Base-by-base conservation (phyloP, 1,140 invertebrate genomes). In the Drosophila elegans region DNA sequence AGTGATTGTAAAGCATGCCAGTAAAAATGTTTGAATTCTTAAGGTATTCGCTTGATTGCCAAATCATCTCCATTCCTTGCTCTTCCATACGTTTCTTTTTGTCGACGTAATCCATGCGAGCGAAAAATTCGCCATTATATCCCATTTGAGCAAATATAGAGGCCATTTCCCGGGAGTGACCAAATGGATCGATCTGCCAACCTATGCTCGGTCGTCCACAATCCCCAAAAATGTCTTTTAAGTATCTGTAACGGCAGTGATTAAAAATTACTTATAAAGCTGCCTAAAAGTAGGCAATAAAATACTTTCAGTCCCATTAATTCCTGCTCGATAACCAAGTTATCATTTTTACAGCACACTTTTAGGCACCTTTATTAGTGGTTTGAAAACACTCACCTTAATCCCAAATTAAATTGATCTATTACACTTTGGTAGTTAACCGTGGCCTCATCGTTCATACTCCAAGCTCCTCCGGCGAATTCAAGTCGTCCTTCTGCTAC, bases 121-220 rank as follows among this genome's bases (percentile, higher is more conserved):
- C 97, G 67, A 99, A 95, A 74, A 98, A 97, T 38, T 98, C 92
- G 0, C 97, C 98, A 92, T 98, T 97, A 89, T 96, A 99, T 2
- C 96, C 96, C 93, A 97, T 94, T 54, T 95, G 96, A 0, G 97
- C 95, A 83, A 98, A 96, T 1, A 98, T 93, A 0, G 97, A 97
- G 0, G 97, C 97, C 93, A 96, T 95, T 74, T 98, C 97, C 27
- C 96, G 92, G 0, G 97, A 97, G 90, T 99, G 98, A 0, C 97
- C 97, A 85, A 98, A 98, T 0, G 97, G 97, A 93, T 98, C 97
- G 48, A 98, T 98, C 92, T 98, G 98, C 97, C 98, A 98, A 3
- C 96, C 97, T 9, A 97, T 94, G 29, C 94, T 94, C 0, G 97
- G 97, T 11, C 95, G 93, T 0, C 94, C 97, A 91, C 97, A 98